Conservation (phyloP, 2,888 invertebrate species). For the Falcaria lacertinaria region DNA sequence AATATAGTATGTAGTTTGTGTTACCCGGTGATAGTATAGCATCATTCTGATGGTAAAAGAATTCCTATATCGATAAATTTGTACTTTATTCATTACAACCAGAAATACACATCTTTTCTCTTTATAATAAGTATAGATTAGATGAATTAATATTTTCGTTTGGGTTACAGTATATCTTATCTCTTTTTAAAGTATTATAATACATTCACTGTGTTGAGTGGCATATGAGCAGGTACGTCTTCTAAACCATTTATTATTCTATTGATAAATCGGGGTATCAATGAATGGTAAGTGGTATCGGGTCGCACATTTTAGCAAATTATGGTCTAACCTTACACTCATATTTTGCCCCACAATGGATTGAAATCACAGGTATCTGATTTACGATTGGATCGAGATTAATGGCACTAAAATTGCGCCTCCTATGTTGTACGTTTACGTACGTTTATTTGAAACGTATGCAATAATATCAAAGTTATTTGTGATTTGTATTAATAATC, state of each 20-base stretch:
- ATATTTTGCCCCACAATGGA: background rate
- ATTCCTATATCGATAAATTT: no score
- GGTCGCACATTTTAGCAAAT: background rate
- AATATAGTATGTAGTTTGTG: no score
- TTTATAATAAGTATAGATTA: no score
- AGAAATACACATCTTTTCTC: no score
- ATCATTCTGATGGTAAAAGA: no score
- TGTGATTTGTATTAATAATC: constrained; percentile 27
- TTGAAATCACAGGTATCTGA: background rate
- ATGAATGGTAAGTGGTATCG: background rate
- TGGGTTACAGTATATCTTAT: no score
- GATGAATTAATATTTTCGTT: no score
- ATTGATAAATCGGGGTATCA: background rate
- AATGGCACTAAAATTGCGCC: background rate
- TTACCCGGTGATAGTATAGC: no score
- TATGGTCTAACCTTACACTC: background rate
- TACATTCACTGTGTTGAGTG: no score
- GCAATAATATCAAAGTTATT: constrained; percentile 15
- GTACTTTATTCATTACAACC: no score
- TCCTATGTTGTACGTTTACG: background rate
- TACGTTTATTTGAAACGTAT: no score
- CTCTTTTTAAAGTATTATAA: no score
- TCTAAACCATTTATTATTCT: background rate
- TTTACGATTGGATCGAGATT: constrained; percentile 11
- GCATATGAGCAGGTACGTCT: background rate